Conservation (phyloP, 1,140 invertebrate genomes). For the Muscidifurax raptorellus region DNA sequence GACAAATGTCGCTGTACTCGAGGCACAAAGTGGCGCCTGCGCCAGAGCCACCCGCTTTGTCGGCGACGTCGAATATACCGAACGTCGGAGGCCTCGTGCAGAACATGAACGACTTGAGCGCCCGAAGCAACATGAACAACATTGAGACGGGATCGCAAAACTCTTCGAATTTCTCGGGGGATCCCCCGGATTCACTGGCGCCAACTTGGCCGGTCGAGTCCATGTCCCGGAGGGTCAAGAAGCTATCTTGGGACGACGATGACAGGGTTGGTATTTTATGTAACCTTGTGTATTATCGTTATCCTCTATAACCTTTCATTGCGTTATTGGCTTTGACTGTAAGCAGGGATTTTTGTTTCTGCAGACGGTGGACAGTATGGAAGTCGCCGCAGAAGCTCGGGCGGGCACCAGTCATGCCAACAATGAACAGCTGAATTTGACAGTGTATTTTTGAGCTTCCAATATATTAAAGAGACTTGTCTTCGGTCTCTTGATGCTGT, state of each 20-base stretch:
- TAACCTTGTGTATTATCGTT: no score
- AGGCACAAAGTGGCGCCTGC: conserved; percentile 74
- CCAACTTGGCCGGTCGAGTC: conserved; percentile 77
- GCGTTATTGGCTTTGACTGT: no score
- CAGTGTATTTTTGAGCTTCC: conserved; percentile 76
- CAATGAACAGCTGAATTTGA: conserved; percentile 76
- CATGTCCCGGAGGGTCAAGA: conserved; percentile 81
- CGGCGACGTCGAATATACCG: conserved; percentile 71
- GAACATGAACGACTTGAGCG: conserved; percentile 73
- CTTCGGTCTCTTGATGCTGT: not conserved
- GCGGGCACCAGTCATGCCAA: conserved; percentile 64
- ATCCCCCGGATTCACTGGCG: conserved; percentile 69
- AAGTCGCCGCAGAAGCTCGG: conserved; percentile 75
- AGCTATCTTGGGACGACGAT: conserved; percentile 85
- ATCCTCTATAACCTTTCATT: not conserved
- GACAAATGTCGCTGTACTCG: conserved; percentile 66
- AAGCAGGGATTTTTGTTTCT: conserved; percentile 51
- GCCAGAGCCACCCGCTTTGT: conserved; percentile 70
- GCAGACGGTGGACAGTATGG: conserved; percentile 77
- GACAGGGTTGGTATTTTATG: conserved; percentile 63
- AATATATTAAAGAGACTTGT: not conserved
- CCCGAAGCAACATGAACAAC: conserved; percentile 64
- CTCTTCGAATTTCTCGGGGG: conserved; percentile 70
- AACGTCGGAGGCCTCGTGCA: conserved; percentile 71
- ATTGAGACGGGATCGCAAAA: conserved; percentile 68